Evolutionary conservation across 2,113 vertebrate genomes (phyloP), one percentile per base, ranked within the genome.

Genomic region (Seriola aureovittata): DNA sequence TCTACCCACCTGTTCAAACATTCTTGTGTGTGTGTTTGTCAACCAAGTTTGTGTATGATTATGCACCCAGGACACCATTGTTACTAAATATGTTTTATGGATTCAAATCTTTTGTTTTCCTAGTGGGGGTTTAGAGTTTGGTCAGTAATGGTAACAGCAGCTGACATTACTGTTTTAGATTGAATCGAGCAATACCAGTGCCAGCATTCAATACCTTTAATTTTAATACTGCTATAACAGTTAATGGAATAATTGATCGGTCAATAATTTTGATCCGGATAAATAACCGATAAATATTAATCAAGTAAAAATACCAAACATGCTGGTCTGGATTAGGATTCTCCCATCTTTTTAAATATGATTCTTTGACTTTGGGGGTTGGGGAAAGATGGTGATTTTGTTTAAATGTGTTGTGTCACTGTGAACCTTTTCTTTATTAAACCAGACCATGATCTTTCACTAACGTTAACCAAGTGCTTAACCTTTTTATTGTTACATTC

Each of bases 1-100:
- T 86, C 70, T 62, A 60, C 52, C 50, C 91, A 93, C 91, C 91
- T 92, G 91, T 91, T 89, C 86, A 92, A 93, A 92, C 67, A 55
- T 82, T 63, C n/a, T 42, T 72, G 66, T 80, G 38, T 25, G 36
- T 75, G 29, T 79, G 71, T 90, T 69, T 84, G 80, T 76, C 71
- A 74, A 57, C 70, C 46, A 72, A 75, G 76, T 81, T 29, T 29
- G 29, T 29, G 25, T 25, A 25, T 25, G 62, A 75, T 69, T 60
- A 67, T 72, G 58, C 59, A 19, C 25, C 69, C 23, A 63, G 42
- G 50, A 65, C 55, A 71, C 46, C 57, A 71, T 58, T 68, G 38
- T 58, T 71, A 42, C 81, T 80, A 82, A 88, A 83, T 86, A 71
- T 82, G 75, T 38, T 71, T 75, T 84, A 68, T 71, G 57, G 54